Evolutionary conservation across 2,888 invertebrate genomes (phyloP), one percentile per base, ranked within the genome.

Genomic region (Pilophorus perplexus): DNA sequence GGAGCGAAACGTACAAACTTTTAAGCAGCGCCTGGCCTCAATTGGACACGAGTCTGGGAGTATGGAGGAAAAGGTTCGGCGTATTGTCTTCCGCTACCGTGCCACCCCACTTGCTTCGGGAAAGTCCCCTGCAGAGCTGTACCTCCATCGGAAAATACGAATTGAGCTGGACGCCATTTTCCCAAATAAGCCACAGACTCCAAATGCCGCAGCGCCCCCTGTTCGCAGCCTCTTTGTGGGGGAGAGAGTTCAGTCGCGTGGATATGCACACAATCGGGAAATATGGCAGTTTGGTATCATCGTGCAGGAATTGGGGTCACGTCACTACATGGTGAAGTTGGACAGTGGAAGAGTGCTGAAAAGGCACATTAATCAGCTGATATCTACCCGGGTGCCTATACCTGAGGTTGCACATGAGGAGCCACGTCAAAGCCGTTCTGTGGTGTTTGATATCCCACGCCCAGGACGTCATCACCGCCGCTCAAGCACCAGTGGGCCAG

Each of bases 81-180:
- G 55, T 48, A 69, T 71, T 42, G 44, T 71, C 3, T 52, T 69
- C 22, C 23, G 67, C 6, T 72, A 68, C 46, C 60, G 70, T 14
- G 66, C 64, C 25, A 71, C 72, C 8, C 72, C 71, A 3, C 44
- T 64, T 23, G 48, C 54, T 8, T 42, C 37, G 20, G 68, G 64
- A 12, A 62, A 68, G 66, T 64, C 68, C 27, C 71, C 71, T 14
- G 60, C 70, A 1, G 52, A 70, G 68, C 33, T 67, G 38, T 69
- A 67, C 33, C 50, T 72, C 23, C 14, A 68, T 2, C 20, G 68
- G 18, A 62, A 60, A 23, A 62, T 70, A 3, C 42, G 64, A 14
- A 69, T 55, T 33, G 23, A 46, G 14, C 64, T 69, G n/a, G 67
- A 69, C 42, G 50, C 66, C 14, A 27, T 27, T 2, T 50, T 50